A percentile compares a stretch with the other conserved stretches of the same genome.
phyloP scores from a whole-genome alignment of 2,888 invertebrate species.

The Gymnocheta viridis region DNA sequence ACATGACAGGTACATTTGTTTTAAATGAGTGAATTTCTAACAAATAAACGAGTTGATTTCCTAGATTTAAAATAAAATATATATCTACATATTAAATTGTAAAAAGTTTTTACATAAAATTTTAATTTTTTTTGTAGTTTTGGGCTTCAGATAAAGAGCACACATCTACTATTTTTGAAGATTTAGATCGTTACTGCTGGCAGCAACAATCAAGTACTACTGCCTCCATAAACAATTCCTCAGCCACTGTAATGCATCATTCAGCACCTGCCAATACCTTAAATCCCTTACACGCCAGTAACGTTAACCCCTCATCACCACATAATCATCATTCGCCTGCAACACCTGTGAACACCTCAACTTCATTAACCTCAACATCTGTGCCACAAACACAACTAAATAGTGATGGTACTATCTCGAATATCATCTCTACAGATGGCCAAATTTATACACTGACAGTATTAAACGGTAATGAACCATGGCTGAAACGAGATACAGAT shows the following conservation, averaged over 20 bases:
- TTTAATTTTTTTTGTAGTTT: conserved; percentile 76
- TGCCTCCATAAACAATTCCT: conserved; percentile 69
- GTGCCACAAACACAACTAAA: conserved; percentile 74
- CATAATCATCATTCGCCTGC: conserved; percentile 69
- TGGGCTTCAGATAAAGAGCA: conserved; percentile 84
- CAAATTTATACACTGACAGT: conserved; percentile 92
- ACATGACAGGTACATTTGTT: conserved; percentile 71
- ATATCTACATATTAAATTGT: not conserved
- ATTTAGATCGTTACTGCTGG: conserved; percentile 93
- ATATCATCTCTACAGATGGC: conserved; percentile 86
- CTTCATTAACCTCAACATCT: conserved; percentile 71
- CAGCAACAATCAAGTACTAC: conserved; percentile 84
- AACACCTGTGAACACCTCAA: conserved; percentile 65
- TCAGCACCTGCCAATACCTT: conserved; percentile 82
- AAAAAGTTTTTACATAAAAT: not conserved
- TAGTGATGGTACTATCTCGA: conserved; percentile 76
- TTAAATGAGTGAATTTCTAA: conserved; percentile 25
- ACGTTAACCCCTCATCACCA: conserved; percentile 66
- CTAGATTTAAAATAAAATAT: not conserved
- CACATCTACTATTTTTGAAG: conserved; percentile 90
- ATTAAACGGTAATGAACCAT: conserved; percentile 88
- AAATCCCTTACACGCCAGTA: conserved; percentile 63
- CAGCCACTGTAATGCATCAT: conserved; percentile 73
- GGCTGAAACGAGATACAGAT: conserved; percentile 86
- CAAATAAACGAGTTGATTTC: conserved; percentile 42